These are phyloP conservation scores for Dromococcyx pavoninus DNA, from an alignment of 2,797 vertebrate genomes.

Conservation along the genomic window DNA sequence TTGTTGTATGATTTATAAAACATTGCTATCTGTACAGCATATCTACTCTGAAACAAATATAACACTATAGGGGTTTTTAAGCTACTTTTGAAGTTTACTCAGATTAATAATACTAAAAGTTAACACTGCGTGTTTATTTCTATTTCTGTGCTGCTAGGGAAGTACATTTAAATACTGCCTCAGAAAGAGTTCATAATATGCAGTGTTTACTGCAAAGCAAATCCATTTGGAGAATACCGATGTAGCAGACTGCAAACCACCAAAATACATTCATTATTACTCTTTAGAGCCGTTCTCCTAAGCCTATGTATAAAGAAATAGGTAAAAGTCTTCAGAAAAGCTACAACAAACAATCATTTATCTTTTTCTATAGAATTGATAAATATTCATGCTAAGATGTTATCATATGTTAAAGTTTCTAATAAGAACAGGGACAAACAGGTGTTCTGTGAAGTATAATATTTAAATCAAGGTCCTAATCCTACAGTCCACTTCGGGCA, in stretches of 20 bases:
- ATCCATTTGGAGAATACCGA: slow-evolving; percentile 22
- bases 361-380: neutral
- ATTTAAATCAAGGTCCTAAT: slow-evolving; percentile 27
- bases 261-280: slow-evolving; percentile 5
- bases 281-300: neutral
- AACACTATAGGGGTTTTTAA: neutral
- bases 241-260: slow-evolving; percentile 42
- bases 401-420: neutral
- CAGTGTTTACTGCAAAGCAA: slow-evolving; percentile 15
- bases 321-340: neutral
- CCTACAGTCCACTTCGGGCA: neutral
- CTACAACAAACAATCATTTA: neutral
- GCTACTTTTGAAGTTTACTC: slow-evolving; percentile 14
- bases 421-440: neutral
- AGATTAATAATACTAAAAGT: slow-evolving; percentile 27
- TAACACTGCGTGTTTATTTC: neutral
- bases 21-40: neutral
- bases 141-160: neutral
- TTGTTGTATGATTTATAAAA: neutral
- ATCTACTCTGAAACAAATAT: slow-evolving; percentile 19
- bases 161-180: slow-evolving; percentile 48
- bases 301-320: neutral
- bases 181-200: slow-evolving; percentile 29
- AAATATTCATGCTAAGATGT: neutral
- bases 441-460: neutral